A percentile compares a stretch with the other conserved stretches of the same genome.
phyloP scores from a whole-genome alignment of 2,888 invertebrate species.

The Spicauda simplicius region DNA sequence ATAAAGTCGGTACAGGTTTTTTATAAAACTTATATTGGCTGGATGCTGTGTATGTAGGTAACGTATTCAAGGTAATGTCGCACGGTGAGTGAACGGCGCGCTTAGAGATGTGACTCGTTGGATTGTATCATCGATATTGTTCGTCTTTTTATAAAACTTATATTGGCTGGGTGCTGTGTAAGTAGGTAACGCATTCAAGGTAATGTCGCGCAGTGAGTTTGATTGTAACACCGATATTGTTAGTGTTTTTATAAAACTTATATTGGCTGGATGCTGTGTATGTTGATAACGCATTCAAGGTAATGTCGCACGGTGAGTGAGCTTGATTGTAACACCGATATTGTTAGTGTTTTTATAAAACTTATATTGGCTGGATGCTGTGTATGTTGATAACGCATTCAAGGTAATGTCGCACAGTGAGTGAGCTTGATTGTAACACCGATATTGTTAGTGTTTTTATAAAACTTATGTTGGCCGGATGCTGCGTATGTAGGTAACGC shows the following conservation, averaged over 20 bases:
- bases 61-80: constrained; percentile 65
- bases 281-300: too few species aligned
- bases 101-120: constrained; percentile 43
- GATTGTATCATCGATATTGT: constrained; percentile 36
- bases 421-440: constrained; percentile 48
- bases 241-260: too few species aligned
- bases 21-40: constrained; percentile 47
- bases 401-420: constrained; percentile 70
- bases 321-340: too few species aligned
- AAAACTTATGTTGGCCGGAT: too few species aligned
- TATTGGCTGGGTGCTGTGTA: too few species aligned
- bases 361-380: constrained; percentile 48
- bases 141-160: not conserved
- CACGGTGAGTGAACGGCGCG: constrained; percentile 66
- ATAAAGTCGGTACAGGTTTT: constrained; percentile 49
- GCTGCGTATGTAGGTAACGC: too few species aligned
- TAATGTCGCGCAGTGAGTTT: too few species aligned
- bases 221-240: too few species aligned
- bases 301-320: too few species aligned
- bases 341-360: constrained; percentile 50
- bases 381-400: constrained; percentile 53
- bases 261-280: too few species aligned
- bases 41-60: constrained; percentile 50
- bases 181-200: too few species aligned
- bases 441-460: not conserved